A percentile compares a stretch with the other conserved stretches of the same genome.
Conservation (phyloP, 2,888 invertebrate genomes). For the Hermaeophaga mercurialis region DNA sequence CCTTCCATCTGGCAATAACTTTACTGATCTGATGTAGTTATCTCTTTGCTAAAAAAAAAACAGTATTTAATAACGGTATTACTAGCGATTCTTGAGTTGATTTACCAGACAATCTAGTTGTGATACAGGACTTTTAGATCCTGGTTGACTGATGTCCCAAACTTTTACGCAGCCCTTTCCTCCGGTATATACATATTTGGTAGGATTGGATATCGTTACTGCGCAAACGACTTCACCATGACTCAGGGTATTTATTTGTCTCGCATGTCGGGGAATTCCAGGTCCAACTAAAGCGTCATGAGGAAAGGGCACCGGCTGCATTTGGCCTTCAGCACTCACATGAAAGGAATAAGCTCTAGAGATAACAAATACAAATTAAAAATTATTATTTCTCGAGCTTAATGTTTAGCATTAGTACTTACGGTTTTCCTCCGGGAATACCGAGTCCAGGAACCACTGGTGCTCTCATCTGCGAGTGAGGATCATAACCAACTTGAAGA, state of each 20-base stretch:
- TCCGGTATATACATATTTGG: conserved; percentile 95
- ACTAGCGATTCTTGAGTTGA: too few species aligned
- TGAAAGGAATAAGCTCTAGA: conserved; percentile 91
- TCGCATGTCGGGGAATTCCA: conserved; percentile 91
- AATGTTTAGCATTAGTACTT: conserved; percentile 58
- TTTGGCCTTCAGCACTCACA: conserved; percentile 84
- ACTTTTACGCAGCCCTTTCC: conserved; percentile 96
- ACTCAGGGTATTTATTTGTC: conserved; percentile 86
- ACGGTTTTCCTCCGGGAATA: conserved; percentile 86
- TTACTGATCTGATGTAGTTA: conserved; percentile 95
- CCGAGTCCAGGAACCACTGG: conserved; percentile 68
- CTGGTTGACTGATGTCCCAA: conserved; percentile 78
- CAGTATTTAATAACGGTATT: conserved; percentile 19
- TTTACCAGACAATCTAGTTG: conserved; percentile 83
- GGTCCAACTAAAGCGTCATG: conserved; percentile 90
- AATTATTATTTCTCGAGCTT: neutral
- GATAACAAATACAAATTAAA: conserved; percentile 13
- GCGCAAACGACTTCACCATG: conserved; percentile 98
- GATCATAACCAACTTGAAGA: conserved; percentile 69
- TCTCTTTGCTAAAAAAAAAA: conserved; percentile 77
- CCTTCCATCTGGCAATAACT: conserved; percentile 90
- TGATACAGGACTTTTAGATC: conserved; percentile 77
- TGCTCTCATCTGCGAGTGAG: conserved; percentile 70
- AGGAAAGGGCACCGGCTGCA: conserved; percentile 93
- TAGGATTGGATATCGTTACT: conserved; percentile 87